Percentiles rank a stretch among this genome's conserved stretches.
Evolutionary conservation across 2,113 vertebrate species (phyloP).

Genomic region (Mixornis gularis): DNA sequence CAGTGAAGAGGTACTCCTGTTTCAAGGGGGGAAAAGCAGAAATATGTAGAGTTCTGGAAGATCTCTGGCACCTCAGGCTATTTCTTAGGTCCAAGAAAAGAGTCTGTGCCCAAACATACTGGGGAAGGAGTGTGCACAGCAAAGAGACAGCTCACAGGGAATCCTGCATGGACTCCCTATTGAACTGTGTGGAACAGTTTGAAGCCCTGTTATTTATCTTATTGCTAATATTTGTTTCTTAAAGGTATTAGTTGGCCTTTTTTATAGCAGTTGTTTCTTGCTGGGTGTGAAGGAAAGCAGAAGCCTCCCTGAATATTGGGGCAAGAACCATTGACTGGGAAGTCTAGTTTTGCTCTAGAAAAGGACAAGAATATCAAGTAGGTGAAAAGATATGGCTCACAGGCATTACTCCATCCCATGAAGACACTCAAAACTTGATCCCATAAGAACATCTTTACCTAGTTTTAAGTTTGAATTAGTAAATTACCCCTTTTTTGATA

Average conservation of each 20-base stretch:
- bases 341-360: neutral
- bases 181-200: neutral
- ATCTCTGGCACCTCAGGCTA: neutral
- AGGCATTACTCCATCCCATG: neutral
- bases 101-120: neutral
- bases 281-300: neutral
- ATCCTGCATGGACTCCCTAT: neutral
- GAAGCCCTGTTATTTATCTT: neutral
- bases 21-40: neutral
- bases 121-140: neutral
- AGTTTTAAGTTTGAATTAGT: neutral
- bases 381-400: neutral
- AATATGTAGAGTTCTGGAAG: neutral
- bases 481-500: neutral
- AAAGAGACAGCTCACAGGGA: neutral
- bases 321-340: neutral
- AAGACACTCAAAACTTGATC: neutral
- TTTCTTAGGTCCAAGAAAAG: neutral
- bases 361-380: neutral
- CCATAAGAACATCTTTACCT: neutral
- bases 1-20: neutral
- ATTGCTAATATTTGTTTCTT: neutral
- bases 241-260: neutral
- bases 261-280: neutral
- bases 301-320: neutral